A percentile compares a stretch with the other conserved stretches of the same genome.
Conservation (phyloP, 2,888 invertebrate genomes). For the Bombylius discolor region DNA sequence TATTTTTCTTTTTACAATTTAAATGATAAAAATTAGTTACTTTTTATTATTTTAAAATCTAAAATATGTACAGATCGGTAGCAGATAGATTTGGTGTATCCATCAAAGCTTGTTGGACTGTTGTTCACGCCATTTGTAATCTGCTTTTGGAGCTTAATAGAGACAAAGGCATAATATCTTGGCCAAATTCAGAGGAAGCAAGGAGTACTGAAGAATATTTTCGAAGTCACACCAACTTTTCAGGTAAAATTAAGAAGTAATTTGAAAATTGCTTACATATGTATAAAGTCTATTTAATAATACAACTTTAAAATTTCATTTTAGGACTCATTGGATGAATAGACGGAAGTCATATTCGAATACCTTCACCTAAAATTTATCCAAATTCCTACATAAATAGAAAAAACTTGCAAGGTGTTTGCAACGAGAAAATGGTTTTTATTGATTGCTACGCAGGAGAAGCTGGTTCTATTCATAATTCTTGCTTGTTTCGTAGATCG, state of each 20-base stretch:
- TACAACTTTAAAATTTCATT: neutral
- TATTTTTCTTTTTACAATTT: too few relatives aligned
- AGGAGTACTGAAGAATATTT: neutral
- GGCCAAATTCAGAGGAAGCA: neutral
- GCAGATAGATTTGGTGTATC: neutral
- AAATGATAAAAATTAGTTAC: too few relatives aligned
- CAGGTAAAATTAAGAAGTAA: neutral
- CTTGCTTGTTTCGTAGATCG: slow-evolving; percentile 4
- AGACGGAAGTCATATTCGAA: neutral
- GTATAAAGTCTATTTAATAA: neutral
- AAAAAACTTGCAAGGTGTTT: slow-evolving; percentile 2
- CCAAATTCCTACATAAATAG: slow-evolving; percentile 5
- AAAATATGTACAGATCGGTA: neutral
- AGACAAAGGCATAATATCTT: neutral
- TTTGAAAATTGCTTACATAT: too few relatives aligned
- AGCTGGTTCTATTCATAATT: slow-evolving; percentile 6
- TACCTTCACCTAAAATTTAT: neutral
- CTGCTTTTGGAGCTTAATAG: neutral
- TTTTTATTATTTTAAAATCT: too few relatives aligned
- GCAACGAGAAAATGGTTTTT: slow-evolving; percentile 1
- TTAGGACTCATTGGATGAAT: neutral
- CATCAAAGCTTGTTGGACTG: neutral
- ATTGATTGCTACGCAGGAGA: slow-evolving; percentile 3
- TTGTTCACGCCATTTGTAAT: neutral
- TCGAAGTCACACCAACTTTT: neutral